These are phyloP conservation scores for Zaprionus obscuricornis DNA, from an alignment of 2,888 invertebrate species.

Conservation along the genomic window DNA sequence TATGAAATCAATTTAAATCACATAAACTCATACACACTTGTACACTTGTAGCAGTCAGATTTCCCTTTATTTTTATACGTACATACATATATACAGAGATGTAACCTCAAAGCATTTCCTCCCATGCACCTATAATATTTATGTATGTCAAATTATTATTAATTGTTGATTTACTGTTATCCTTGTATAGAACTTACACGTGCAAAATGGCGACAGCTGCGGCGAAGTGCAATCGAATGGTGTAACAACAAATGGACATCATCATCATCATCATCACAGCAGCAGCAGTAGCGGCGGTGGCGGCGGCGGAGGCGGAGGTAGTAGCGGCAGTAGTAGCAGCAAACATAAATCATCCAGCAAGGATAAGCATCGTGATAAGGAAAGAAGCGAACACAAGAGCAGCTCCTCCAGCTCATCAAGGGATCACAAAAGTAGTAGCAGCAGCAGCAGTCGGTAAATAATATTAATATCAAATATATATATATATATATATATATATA, in stretches of 20 bases:
- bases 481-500: not conserved
- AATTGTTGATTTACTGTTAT: not conserved
- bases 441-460: constrained; percentile 82
- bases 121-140: no score
- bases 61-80: not conserved
- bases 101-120: no score
- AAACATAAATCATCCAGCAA: constrained; percentile 88
- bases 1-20: no score
- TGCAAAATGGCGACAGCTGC: constrained; percentile 78
- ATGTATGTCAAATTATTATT: no score
- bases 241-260: constrained; percentile 90
- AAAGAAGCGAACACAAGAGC: constrained; percentile 84
- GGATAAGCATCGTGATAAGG: constrained; percentile 85
- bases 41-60: no score
- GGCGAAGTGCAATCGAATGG: constrained; percentile 87
- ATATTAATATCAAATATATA: not conserved
- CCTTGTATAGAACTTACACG: constrained; percentile 65
- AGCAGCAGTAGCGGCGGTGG: constrained; percentile 20
- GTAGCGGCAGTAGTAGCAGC: constrained; percentile 84
- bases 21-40: no score
- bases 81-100: no score
- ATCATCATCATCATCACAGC: constrained; percentile 69
- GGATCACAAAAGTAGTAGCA: constrained; percentile 83
- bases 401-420: constrained; percentile 82
- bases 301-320: no score